These are phyloP conservation scores for Megaleporinus macrocephalus DNA, from an alignment of 2,113 vertebrate species.

Conservation along the genomic window DNA sequence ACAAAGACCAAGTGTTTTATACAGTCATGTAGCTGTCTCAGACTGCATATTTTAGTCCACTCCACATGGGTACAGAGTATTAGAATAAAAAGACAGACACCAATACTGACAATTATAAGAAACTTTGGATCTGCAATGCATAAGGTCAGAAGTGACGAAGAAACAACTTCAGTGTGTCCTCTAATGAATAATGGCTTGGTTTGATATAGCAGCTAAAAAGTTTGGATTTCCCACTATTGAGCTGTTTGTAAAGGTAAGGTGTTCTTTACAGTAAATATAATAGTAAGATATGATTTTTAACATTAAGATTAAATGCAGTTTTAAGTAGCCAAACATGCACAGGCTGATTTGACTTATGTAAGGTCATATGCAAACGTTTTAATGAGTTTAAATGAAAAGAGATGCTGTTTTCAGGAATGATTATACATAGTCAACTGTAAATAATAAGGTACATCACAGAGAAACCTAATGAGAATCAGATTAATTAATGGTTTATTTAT, in stretches of 20 bases:
- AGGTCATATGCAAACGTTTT: neutral
- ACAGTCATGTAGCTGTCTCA: neutral
- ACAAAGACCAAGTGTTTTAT: conserved; percentile 55
- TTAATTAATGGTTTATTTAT: too few species aligned
- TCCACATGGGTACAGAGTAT: conserved; percentile 25
- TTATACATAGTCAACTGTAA: neutral
- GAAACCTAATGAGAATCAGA: too few species aligned
- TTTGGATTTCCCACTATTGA: conserved; percentile 66
- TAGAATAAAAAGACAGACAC: neutral
- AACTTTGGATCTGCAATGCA: neutral
- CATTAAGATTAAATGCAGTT: neutral
- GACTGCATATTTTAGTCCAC: neutral
- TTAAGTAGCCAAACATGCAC: neutral
- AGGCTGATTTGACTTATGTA: neutral
- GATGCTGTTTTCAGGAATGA: neutral
- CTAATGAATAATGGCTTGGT: conserved; percentile 65
- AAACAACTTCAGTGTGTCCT: neutral
- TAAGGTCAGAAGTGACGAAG: neutral
- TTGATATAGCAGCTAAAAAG: conserved; percentile 59
- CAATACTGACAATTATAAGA: neutral
- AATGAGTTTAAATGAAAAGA: too few species aligned
- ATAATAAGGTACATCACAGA: neutral
- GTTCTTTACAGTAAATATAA: neutral
- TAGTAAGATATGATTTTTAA: neutral
- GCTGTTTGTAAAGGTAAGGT: conserved; percentile 76